Evolutionary conservation across 2,888 invertebrate species (phyloP).

Genomic region (Stegophylla sp.): DNA sequence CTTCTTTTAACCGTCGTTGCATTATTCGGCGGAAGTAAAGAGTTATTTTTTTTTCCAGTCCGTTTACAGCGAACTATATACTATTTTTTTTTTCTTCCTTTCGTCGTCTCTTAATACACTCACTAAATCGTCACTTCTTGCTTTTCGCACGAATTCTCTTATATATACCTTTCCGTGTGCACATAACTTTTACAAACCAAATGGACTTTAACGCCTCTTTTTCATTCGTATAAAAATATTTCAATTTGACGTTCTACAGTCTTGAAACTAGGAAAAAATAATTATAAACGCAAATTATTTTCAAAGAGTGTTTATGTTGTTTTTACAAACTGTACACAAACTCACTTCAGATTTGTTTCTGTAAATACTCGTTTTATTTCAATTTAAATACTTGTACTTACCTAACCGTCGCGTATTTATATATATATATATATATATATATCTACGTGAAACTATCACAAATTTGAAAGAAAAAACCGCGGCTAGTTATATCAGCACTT

Average conservation of each 20-base stretch:
- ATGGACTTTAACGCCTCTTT: conserved; percentile 18
- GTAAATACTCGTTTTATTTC: not conserved
- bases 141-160: not conserved
- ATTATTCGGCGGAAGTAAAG: conserved; percentile 4
- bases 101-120: not conserved
- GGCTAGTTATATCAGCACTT: too few species aligned
- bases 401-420: not conserved
- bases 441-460: too few species aligned
- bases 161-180: not conserved
- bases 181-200: not conserved
- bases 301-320: not conserved
- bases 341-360: not conserved
- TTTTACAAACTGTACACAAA: not conserved
- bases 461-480: too few species aligned
- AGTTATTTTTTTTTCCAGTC: conserved; percentile 34
- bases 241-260: not conserved
- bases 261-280: conserved; percentile 1
- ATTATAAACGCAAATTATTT: not conserved
- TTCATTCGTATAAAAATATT: not conserved
- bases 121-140: not conserved
- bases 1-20: not conserved
- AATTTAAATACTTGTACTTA: not conserved
- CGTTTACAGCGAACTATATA: not conserved
- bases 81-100: not conserved
- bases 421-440: not conserved